phyloP scores from a whole-genome alignment of 2,888 invertebrate species.

The Drosophila ezoana region DNA sequence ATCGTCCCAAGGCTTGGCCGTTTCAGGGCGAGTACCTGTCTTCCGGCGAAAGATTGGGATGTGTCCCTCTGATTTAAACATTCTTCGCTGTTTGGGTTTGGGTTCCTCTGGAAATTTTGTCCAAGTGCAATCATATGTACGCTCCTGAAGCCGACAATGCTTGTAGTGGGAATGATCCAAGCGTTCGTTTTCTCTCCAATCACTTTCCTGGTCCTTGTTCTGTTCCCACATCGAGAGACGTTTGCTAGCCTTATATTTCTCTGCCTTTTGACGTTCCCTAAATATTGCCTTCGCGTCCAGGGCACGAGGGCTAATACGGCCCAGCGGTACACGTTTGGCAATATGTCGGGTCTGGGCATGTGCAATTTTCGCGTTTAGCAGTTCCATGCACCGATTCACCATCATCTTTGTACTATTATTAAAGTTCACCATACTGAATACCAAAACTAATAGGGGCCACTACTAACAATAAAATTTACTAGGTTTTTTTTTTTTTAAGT shows the following conservation, averaged over 20 bases:
- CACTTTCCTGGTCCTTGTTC: neutral
- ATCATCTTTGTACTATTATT: conserved; percentile 45
- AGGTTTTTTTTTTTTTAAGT: neutral
- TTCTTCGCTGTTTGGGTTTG: neutral
- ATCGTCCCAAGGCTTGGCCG: conserved; percentile 39
- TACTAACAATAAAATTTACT: conserved; percentile 24
- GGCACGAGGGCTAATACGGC: neutral
- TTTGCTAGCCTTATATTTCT: conserved; percentile 46
- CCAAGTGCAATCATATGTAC: conserved; percentile 78
- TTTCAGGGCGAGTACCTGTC: conserved; percentile 19
- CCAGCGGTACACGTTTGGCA: conserved; percentile 16
- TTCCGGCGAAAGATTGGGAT: neutral
- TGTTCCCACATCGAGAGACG: conserved; percentile 64
- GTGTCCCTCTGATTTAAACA: neutral
- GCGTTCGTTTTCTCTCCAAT: conserved; percentile 7
- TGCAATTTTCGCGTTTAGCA: conserved; percentile 46
- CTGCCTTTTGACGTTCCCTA: conserved; percentile 47
- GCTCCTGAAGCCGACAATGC: conserved; percentile 48
- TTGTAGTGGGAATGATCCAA: conserved; percentile 74
- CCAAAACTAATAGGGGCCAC: neutral
- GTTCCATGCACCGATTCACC: conserved; percentile 51
- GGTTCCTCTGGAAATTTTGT: conserved; percentile 59
- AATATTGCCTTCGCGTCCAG: neutral
- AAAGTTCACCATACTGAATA: conserved; percentile 46
- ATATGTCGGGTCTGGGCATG: conserved; percentile 49